phyloP scores from a whole-genome alignment of 2,113 vertebrate species.

The Onychostruthus taczanowskii region DNA sequence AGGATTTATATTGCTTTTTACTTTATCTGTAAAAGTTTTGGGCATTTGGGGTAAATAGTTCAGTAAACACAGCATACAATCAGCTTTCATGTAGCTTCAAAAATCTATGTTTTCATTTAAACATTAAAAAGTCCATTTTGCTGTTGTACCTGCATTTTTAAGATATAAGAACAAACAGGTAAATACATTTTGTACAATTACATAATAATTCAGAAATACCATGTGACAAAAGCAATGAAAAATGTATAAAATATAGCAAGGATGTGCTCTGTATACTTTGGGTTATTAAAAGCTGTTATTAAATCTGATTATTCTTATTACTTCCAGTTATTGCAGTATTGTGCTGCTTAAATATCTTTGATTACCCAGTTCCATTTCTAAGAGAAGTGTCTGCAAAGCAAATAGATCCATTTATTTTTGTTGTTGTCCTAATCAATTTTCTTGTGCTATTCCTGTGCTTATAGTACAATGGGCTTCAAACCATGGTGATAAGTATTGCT shows the following conservation, averaged over 20 bases:
- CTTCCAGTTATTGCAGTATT: background rate
- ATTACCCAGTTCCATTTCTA: background rate
- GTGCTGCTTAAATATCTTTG: background rate
- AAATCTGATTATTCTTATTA: background rate
- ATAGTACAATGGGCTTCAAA: background rate
- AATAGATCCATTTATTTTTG: background rate
- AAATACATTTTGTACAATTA: background rate
- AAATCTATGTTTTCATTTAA: background rate
- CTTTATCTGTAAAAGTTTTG: background rate
- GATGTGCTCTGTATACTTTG: background rate
- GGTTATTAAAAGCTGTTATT: background rate
- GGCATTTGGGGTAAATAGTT: background rate
- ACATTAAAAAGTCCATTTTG: background rate
- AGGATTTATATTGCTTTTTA: background rate
- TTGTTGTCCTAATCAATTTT: background rate
- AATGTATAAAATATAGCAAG: background rate
- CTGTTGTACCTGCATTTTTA: background rate
- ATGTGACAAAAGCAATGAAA: background rate
- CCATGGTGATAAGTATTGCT: background rate
- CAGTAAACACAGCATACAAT: background rate
- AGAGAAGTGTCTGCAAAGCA: background rate
- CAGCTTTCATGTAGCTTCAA: background rate
- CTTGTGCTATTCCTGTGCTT: background rate
- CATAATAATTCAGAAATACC: background rate
- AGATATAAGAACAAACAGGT: background rate